phyloP scores from a whole-genome alignment of 2,797 vertebrate species.

The Salmo trutta region DNA sequence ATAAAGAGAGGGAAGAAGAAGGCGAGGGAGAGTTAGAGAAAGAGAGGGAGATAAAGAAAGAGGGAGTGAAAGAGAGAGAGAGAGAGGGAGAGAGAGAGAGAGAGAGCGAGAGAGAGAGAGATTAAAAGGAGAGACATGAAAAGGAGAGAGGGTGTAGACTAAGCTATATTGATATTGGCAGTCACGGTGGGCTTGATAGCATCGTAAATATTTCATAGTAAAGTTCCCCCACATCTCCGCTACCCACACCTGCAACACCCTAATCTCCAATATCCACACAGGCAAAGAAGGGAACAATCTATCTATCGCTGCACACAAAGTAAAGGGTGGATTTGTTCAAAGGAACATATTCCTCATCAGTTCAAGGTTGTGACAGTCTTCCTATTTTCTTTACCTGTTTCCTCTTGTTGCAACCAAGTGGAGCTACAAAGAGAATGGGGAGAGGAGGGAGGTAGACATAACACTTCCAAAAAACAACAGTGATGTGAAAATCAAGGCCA shows the following conservation, averaged over 20 bases:
- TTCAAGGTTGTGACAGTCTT: slow-evolving; percentile 51
- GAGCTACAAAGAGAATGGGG: slow-evolving; percentile 5
- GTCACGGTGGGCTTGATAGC: slow-evolving; percentile 53
- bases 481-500: slow-evolving; percentile 42
- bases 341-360: slow-evolving; percentile 26
- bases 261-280: slow-evolving; percentile 42
- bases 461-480: slow-evolving; percentile 27
- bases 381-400: slow-evolving; percentile 15
- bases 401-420: slow-evolving; percentile 37
- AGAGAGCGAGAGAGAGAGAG: not conserved
- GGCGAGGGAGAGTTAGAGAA: not conserved
- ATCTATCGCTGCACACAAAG: slow-evolving; percentile 51
- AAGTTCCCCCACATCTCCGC: slow-evolving; percentile 29
- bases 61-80: not conserved
- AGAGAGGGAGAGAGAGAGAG: not conserved
- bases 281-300: slow-evolving; percentile 30
- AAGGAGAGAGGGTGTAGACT: slow-evolving; percentile 4
- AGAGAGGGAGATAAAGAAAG: not conserved
- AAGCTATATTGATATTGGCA: slow-evolving; percentile 39
- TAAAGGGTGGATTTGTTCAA: slow-evolving; percentile 38
- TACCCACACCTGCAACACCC: slow-evolving; percentile 4
- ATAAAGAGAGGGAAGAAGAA: not conserved
- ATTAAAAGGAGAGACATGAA: not conserved
- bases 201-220: slow-evolving; percentile 72
- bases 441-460: not conserved